Evolutionary conservation across 2,888 invertebrate species (phyloP), one percentile per base, ranked within the genome.

Genomic region (Rhabditophanes sp.): DNA sequence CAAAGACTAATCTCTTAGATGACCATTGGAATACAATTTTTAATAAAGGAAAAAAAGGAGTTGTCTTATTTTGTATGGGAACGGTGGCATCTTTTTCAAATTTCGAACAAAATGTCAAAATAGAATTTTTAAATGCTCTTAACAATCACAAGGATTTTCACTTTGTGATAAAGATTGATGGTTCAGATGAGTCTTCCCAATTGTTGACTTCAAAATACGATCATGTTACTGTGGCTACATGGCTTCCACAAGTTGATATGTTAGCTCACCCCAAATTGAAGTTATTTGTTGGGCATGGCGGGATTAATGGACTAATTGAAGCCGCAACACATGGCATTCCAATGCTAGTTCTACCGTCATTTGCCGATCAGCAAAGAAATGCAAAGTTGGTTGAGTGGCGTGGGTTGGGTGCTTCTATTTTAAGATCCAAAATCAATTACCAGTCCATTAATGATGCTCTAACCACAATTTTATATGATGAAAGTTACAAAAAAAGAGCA

Each of bases 281-380:
- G 14, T 41, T 59, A 11, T 61, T 60, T 37, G 49, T 60, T 14
- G 53, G 51, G 42, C 60, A 60, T 34, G 55, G 56, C 7, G 60
- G 60, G 15, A 42, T 56, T 37, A 60, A 60, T 31, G 50, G 53
- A 12, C 31, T 62, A 6, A 35, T 60, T 7, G 60, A 60, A 36
- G 47, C 56, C 3, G 47, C 52, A 2, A 44, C 53, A 20, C 47
- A 45, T 6, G 55, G 45, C n/a, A 53, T 56, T 14, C 60, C 60
- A 1, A 40, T 55, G 6, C 41, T 62, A 7, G 44, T 49, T 17
- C 44, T 62, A 12, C 60, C 60, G 5, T 37, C 59, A 23, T 61
- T 59, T 32, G 59, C 56, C 11, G 60, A 60, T 37, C 60, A 60
- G 25, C 50, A 53, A 35, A 40, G 57, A 25, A 61, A 61, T 26